Conservation (phyloP, 2,797 vertebrate species). For the Gadopsis marmoratus region DNA sequence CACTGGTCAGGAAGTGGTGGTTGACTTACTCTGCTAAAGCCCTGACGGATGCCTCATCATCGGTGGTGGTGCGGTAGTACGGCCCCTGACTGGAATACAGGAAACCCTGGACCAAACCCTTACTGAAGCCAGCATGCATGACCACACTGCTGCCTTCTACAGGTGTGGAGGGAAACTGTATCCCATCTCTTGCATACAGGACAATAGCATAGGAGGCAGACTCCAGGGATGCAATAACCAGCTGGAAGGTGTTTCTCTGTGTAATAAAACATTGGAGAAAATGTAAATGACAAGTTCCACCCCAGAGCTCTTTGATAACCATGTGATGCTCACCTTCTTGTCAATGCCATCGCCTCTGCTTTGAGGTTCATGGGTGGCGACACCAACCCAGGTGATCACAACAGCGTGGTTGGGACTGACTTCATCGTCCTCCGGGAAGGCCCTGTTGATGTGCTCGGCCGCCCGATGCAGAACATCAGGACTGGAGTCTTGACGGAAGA, state of each 20-base stretch:
- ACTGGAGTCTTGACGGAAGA: slow-evolving; percentile 89
- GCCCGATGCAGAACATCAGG: slow-evolving; percentile 78
- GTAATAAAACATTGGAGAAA: slow-evolving; percentile 24
- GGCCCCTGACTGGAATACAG: slow-evolving; percentile 81
- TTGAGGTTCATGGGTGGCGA: slow-evolving; percentile 79
- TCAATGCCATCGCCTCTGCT: slow-evolving; percentile 67
- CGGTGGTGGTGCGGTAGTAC: slow-evolving; percentile 86
- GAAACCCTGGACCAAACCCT: slow-evolving; percentile 82
- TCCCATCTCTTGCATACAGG: slow-evolving; percentile 89
- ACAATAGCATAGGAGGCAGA: slow-evolving; percentile 90
- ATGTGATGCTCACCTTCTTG: slow-evolving; percentile 82
- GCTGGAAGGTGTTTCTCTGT: slow-evolving; percentile 96
- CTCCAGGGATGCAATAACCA: slow-evolving; percentile 89
- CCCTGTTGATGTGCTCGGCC: slow-evolving; percentile 84
- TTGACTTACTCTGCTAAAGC: slow-evolving; percentile 88
- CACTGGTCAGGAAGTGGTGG: not conserved
- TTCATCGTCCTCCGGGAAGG: slow-evolving; percentile 83
- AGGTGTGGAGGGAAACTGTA: slow-evolving; percentile 87
- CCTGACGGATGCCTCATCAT: slow-evolving; percentile 85
- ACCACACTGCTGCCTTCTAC: slow-evolving; percentile 67
- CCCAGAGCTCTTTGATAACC: not conserved
- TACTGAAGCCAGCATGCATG: slow-evolving; percentile 89
- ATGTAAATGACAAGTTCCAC: slow-evolving; percentile 17
- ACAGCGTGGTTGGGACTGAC: slow-evolving; percentile 85
- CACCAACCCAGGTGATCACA: slow-evolving; percentile 89